Evolutionary conservation across 2,888 invertebrate species (phyloP), one percentile per base, ranked within the genome.

Genomic region (Miltochrista miniata): DNA sequence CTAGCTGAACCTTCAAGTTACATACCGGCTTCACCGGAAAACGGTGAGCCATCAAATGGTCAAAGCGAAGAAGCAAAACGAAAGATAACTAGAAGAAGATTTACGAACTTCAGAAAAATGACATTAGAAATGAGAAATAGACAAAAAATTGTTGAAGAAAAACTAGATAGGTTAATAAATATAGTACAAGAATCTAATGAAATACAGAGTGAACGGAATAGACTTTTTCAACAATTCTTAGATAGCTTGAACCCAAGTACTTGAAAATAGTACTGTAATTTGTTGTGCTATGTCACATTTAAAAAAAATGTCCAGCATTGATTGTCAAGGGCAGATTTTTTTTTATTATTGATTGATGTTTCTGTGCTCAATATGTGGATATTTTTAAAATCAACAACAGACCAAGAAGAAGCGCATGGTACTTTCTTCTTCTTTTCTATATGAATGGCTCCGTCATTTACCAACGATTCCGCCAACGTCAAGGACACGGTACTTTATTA

Each of bases 151-250:
- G 86, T 91, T 0, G 91, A 91, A 65, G 83, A 85, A 34, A 91
- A 91, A 56, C 68, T 91, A 74, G 90, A 91, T 79, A 87, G 81
- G 52, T 56, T 91, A 64, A 87, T 91, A 49, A 84, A 77, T 77
- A 87, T 90, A 57, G 90, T 91, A 37, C 85, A 90, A 71, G 90
- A 90, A 69, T 91, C 91, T 31, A 91, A 91, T 64, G 82, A 61
- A 53, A 91, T 91, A 64, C 91, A 91, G 60, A 78, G 77, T 51
- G 90, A 91, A 59, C 72, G 91, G 53, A 91, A 91, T 62, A 78
- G 71, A 51, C 55, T 91, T 10, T 91, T 91, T 70, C 80, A 89
- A 64, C 81, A 86, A 51, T 91, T 89, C 66, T 68, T 91, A 34
- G 83, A 83, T 48, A 84, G 77, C 53, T 64, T 88, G 9, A 76